Evolutionary conservation across 2,797 vertebrate genomes (phyloP), one percentile per base, ranked within the genome.

Genomic region (Sparidentex hasta): DNA sequence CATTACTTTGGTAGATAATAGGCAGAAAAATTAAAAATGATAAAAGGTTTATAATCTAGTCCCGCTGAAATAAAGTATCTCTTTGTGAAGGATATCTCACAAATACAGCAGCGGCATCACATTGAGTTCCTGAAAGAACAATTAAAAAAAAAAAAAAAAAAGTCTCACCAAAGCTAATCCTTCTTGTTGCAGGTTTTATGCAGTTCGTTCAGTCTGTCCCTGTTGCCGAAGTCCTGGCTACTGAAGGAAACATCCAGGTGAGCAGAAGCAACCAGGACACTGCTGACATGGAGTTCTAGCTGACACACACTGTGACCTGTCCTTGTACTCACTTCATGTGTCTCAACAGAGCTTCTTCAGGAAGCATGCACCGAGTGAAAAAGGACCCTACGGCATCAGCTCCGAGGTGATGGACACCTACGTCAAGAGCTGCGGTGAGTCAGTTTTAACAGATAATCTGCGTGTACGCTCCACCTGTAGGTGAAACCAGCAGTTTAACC

Each of bases 371-470:
- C 98, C 98, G 1, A 99, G 97, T 83, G 98, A 99, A 76, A 99
- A 97, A 51, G 98, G 98, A 0, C 98, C 98, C 1, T 96, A 99
- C 13, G 98, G 98, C 58, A 99, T 99, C 94, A 99, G 98, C 67
- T 94, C 97, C 0, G 98, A 99, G 76, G 98, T 99, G 87, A 99
- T 99, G 98, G 98, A 99, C 92, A 99, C 98, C 0, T 99, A 99
- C 0, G 97, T 99, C 41, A 99, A 99, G 91, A 99, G 98, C 93
- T 99, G 98, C 56, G 98, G 98, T 99, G 88, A 96, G 97, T 79
- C 25, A 0, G 4, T 1, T 2, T 4, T 0, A 4, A 41, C 9
- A 7, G 9, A 29, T 43, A 11, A 27, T n/a, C 5, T 38, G 50
- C 58, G 20, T 1, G 2, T 33, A 0, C 38, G 21, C 2, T 38